These are phyloP conservation scores for Chaetorhynchus papuensis DNA, from an alignment of 2,113 vertebrate species.

Conservation along the genomic window DNA sequence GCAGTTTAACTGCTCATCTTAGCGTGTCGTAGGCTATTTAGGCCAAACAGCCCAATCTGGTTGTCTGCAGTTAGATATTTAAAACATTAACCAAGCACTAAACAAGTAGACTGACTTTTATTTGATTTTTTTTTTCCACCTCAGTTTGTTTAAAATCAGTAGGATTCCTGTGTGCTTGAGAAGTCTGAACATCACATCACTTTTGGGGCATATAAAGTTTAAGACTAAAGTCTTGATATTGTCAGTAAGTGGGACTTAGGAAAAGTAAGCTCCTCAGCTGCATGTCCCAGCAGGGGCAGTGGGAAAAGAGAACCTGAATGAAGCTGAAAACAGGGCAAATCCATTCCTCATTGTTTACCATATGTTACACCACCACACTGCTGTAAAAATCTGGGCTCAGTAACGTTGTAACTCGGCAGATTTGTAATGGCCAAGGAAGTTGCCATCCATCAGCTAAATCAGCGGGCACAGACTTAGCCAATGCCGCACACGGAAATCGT, in stretches of 20 bases:
- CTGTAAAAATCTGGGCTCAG: not conserved
- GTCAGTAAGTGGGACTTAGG: not conserved
- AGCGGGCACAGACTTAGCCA: not conserved
- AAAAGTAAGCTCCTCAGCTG: not conserved
- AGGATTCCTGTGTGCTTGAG: not conserved
- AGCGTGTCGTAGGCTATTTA: not conserved
- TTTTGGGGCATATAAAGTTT: not conserved
- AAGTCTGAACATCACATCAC: not conserved
- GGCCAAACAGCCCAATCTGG: not conserved
- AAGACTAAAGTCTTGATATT: not conserved
- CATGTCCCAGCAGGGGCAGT: not conserved
- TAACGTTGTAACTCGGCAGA: not conserved
- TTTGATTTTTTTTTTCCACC: not conserved
- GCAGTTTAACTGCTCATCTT: conserved; percentile 21
- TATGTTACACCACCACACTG: rapidly evolving
- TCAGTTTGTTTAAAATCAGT: not conserved
- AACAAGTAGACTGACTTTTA: not conserved
- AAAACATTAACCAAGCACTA: not conserved
- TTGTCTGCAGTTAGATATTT: not conserved
- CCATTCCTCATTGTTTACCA: rapidly evolving
- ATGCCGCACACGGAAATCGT: not conserved
- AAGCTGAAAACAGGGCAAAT: not conserved
- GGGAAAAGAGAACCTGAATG: not conserved
- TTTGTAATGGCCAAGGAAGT: not conserved
- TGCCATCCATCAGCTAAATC: not conserved